phyloP scores from a whole-genome alignment of 2,113 vertebrate species.

The Aphelocoma coerulescens region DNA sequence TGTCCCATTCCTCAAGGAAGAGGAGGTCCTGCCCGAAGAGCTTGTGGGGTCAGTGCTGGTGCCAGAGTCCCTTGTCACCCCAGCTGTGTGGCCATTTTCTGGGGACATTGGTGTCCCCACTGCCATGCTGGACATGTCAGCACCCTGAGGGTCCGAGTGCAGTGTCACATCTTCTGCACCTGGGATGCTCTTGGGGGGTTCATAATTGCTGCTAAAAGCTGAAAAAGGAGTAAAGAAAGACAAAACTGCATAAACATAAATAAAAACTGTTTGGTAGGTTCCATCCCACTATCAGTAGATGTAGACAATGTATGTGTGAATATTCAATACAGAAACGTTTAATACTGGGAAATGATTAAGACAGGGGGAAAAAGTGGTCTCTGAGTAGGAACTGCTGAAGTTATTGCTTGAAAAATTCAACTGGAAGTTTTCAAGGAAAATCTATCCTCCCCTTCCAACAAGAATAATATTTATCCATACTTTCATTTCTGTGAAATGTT shows the following conservation, averaged over 20 bases:
- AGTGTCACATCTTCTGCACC: rapidly evolving
- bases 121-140: neutral
- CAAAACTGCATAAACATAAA: neutral
- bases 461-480: slow-evolving; percentile 66
- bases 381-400: neutral
- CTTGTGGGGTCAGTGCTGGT: neutral
- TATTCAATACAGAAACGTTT: neutral
- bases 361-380: neutral
- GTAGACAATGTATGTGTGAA: neutral
- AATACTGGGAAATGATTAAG: neutral
- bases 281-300: neutral
- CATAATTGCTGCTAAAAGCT: neutral
- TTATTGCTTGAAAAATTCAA: slow-evolving; percentile 28
- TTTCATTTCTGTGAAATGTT: slow-evolving; percentile 57
- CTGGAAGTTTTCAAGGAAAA: slow-evolving; percentile 47
- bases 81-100: neutral
- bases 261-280: neutral
- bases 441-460: slow-evolving; percentile 10
- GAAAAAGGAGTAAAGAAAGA: neutral
- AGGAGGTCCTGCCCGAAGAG: neutral
- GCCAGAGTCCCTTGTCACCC: neutral
- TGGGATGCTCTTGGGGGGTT: neutral
- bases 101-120: rapidly evolving
- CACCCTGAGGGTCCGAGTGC: rapidly evolving
- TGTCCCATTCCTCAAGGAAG: neutral